Percentiles rank a stretch among this genome's conserved stretches.
These are phyloP conservation scores for Nesospiza acunhae DNA, from an alignment of 2,113 vertebrate genomes.

Conservation along the genomic window DNA sequence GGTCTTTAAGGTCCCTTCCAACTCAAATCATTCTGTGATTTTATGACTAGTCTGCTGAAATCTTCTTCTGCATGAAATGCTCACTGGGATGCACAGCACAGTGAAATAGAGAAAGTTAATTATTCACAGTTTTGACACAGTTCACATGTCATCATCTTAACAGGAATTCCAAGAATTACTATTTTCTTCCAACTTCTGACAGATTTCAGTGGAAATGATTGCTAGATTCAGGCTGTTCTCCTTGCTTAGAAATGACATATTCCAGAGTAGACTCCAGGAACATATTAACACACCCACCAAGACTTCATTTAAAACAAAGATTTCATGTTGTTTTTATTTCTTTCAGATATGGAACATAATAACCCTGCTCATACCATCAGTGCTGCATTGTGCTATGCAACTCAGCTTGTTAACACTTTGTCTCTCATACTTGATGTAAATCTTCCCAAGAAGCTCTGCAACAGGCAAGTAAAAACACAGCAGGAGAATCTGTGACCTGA, in stretches of 20 bases:
- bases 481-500: neutral
- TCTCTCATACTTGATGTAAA: slow-evolving; percentile 94
- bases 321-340: neutral
- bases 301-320: neutral
- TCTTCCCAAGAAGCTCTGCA: slow-evolving; percentile 95
- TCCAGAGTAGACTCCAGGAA: neutral
- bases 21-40: neutral
- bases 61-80: neutral
- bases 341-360: slow-evolving; percentile 90
- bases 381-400: slow-evolving; percentile 93
- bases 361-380: slow-evolving; percentile 96
- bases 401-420: slow-evolving; percentile 91
- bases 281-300: neutral
- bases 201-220: slow-evolving; percentile 30
- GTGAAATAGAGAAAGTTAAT: neutral
- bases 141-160: neutral
- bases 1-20: neutral
- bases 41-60: neutral
- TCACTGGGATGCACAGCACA: neutral
- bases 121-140: slow-evolving; percentile 44
- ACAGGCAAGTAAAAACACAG: slow-evolving; percentile 81
- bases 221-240: slow-evolving; percentile 7
- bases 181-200: slow-evolving; percentile 44
- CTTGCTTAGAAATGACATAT: neutral
- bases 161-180: slow-evolving; percentile 49